These are phyloP conservation scores for Griposia aprilina DNA, from an alignment of 2,888 invertebrate species.

Conservation along the genomic window DNA sequence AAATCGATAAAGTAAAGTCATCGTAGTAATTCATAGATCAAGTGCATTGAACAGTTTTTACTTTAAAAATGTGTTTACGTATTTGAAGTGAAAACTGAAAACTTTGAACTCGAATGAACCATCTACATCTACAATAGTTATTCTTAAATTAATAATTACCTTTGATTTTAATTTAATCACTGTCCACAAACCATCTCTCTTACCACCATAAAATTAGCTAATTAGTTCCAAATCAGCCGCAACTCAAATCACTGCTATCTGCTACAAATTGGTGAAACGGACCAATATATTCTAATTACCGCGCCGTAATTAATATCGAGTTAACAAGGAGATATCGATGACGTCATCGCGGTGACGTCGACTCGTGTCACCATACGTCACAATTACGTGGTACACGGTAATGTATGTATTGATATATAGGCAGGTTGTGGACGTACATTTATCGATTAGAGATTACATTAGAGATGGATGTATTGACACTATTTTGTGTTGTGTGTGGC, in stretches of 20 bases:
- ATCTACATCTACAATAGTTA: no score
- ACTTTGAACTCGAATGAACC: no score
- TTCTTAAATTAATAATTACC: no score
- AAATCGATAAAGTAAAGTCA: no score
- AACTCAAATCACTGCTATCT: slow-evolving; percentile 18
- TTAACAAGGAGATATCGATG: slow-evolving; percentile 63
- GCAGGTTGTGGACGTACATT: not conserved
- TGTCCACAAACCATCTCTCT: not conserved
- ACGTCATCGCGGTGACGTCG: slow-evolving; percentile 55
- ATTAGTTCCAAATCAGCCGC: not conserved
- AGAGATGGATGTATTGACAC: slow-evolving; percentile 14
- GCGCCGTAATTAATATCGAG: slow-evolving; percentile 54
- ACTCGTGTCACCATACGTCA: slow-evolving; percentile 59
- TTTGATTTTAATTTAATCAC: not conserved
- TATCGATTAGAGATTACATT: slow-evolving; percentile 29
- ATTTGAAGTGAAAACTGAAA: no score
- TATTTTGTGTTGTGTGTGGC: not conserved
- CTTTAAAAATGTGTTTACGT: no score
- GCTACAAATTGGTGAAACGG: slow-evolving; percentile 25
- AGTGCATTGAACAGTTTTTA: no score
- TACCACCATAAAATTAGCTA: not conserved
- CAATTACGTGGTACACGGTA: slow-evolving; percentile 48
- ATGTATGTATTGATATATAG: slow-evolving; percentile 25
- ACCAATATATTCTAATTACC: slow-evolving; percentile 51
- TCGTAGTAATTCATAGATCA: no score